Conservation (phyloP, 2,888 invertebrate genomes). For the Chrysolina americana region DNA sequence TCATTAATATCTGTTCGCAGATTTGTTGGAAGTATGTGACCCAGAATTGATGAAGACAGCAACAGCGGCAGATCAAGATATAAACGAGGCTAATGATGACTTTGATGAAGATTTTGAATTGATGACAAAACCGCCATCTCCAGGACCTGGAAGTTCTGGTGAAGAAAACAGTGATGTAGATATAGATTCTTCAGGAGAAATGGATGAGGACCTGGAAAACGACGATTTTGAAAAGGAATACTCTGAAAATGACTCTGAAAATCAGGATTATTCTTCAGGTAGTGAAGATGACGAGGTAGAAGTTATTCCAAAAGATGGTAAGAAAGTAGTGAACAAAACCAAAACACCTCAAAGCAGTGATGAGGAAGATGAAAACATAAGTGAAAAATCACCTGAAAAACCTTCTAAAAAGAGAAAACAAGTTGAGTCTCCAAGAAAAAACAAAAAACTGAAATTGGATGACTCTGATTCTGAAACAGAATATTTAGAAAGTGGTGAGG, state of each 20-base stretch:
- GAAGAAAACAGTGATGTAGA: slow-evolving; percentile 51
- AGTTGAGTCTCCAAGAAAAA: background rate
- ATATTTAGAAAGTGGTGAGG: slow-evolving; percentile 24
- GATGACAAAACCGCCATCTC: slow-evolving; percentile 66
- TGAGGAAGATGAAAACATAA: slow-evolving; percentile 1
- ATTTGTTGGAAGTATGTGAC: slow-evolving; percentile 83
- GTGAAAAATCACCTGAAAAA: slow-evolving; percentile 4
- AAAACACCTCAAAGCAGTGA: background rate
- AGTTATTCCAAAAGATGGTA: background rate
- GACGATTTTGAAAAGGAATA: slow-evolving; percentile 42
- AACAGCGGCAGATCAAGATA: slow-evolving; percentile 75
- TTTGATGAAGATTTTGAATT: slow-evolving; percentile 77
- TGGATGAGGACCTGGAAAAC: slow-evolving; percentile 50
- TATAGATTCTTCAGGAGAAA: slow-evolving; percentile 46
- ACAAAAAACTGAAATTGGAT: slow-evolving; percentile 34
- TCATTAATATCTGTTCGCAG: slow-evolving; percentile 63
- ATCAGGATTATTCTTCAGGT: slow-evolving; percentile 28
- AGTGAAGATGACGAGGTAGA: slow-evolving; percentile 16
- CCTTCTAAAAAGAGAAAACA: slow-evolving; percentile 9
- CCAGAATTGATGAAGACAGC: slow-evolving; percentile 76
- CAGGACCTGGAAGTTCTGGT: slow-evolving; percentile 43
- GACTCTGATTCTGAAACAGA: background rate
- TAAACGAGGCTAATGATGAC: slow-evolving; percentile 74
- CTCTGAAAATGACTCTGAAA: slow-evolving; percentile 45
- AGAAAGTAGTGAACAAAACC: background rate